phyloP scores from a whole-genome alignment of 2,888 invertebrate species.

The Aphidoletes aphidimyza region DNA sequence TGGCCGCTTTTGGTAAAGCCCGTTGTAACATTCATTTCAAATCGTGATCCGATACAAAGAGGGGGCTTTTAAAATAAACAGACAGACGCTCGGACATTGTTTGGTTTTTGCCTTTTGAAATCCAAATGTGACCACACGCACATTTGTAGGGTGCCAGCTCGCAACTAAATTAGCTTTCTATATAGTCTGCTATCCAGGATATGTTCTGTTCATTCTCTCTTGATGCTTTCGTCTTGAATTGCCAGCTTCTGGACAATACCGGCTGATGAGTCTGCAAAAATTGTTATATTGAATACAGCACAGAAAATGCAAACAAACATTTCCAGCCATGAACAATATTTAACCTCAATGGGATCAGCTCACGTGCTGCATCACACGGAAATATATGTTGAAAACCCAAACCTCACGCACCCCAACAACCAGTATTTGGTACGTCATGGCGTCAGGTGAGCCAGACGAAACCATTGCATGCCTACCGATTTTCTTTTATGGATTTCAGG shows the following conservation, averaged over 20 bases:
- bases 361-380: not conserved
- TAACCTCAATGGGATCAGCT: not conserved
- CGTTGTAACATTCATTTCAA: too few species aligned
- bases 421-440: not conserved
- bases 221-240: not conserved
- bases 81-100: constrained; percentile 18
- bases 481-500: not conserved
- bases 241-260: not conserved
- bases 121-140: constrained; percentile 51
- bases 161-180: constrained; percentile 44
- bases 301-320: not conserved
- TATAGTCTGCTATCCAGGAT: too few species aligned
- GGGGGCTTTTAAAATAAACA: not conserved
- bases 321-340: not conserved
- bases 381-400: constrained; percentile 19
- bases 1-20: not conserved
- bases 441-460: not conserved
- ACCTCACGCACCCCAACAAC: not conserved
- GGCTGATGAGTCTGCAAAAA: constrained; percentile 11
- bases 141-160: constrained; percentile 13
- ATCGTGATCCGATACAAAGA: too few species aligned
- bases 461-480: not conserved
- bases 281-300: too few species aligned
- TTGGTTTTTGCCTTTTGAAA: constrained; percentile 25
- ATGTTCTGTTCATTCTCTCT: not conserved